Percentiles rank a stretch among this genome's conserved stretches.
Conservation (phyloP, 2,113 vertebrate genomes). For the Hippotragus niger region DNA sequence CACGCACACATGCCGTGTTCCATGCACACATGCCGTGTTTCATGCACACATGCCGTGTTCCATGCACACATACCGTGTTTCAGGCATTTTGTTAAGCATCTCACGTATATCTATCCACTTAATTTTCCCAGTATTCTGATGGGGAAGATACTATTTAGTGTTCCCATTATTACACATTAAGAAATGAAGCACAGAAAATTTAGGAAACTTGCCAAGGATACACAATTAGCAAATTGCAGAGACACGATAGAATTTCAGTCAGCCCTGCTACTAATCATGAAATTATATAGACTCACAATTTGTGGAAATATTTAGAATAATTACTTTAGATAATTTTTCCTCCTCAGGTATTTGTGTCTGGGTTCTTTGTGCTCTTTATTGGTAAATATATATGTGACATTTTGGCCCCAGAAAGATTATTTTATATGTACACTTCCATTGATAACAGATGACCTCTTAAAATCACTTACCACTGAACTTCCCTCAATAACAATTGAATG, state of each 20-base stretch:
- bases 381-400: background rate
- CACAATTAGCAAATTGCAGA: background rate
- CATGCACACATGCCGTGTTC: background rate
- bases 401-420: background rate
- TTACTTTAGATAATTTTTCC: background rate
- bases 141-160: background rate
- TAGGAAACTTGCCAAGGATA: background rate
- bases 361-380: background rate
- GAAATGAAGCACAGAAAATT: background rate
- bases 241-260: background rate
- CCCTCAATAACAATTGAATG: background rate
- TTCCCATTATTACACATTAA: background rate
- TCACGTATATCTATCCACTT: background rate
- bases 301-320: background rate
- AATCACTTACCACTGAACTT: background rate
- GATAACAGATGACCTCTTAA: background rate
- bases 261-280: background rate
- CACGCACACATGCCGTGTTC: background rate
- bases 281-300: background rate
- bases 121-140: background rate
- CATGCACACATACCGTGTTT: background rate
- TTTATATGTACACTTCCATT: background rate
- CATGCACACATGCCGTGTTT: background rate
- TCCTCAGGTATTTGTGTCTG: background rate
- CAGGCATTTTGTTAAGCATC: background rate